Conservation (phyloP, 2,888 invertebrate species). For the Sthenelais limicola region DNA sequence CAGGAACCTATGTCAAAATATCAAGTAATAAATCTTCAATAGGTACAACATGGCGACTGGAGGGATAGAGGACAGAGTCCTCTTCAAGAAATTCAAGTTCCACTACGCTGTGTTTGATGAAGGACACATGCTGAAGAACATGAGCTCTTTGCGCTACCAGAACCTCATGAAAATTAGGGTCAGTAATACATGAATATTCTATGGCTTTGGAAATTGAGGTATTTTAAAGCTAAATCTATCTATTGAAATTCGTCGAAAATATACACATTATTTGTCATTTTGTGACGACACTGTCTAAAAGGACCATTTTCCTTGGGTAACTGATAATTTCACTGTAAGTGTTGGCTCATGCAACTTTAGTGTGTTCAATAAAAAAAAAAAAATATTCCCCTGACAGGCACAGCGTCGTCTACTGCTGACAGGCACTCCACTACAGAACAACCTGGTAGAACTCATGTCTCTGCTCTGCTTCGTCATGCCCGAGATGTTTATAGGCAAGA, state of each 20-base stretch:
- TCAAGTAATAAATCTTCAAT: too few species aligned
- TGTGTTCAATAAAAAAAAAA: too few species aligned
- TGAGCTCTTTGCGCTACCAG: slow-evolving; percentile 92
- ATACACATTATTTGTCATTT: background rate
- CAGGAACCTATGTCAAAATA: too few species aligned
- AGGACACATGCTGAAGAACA: slow-evolving; percentile 98
- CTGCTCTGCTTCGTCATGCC: slow-evolving; percentile 97
- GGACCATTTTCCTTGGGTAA: background rate
- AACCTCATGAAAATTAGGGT: slow-evolving; percentile 89
- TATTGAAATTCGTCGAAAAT: background rate
- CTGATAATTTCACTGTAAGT: background rate
- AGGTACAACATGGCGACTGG: slow-evolving; percentile 85
- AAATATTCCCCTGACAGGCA: slow-evolving; percentile 75
- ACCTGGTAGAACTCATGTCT: slow-evolving; percentile 94
- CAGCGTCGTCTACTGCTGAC: slow-evolving; percentile 90
- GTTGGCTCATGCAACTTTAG: too few species aligned
- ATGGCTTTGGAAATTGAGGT: background rate
- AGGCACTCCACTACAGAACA: slow-evolving; percentile 97
- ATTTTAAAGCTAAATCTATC: background rate
- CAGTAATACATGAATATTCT: slow-evolving; percentile 46
- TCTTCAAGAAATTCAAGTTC: slow-evolving; percentile 86
- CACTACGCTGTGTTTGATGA: slow-evolving; percentile 97
- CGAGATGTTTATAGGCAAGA: slow-evolving; percentile 89
- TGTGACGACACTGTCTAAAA: background rate
- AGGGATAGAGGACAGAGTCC: slow-evolving; percentile 90